A percentile compares a stretch with the other conserved stretches of the same genome.
phyloP scores from a whole-genome alignment of 2,797 vertebrate genomes.

The Tadarida brasiliensis region DNA sequence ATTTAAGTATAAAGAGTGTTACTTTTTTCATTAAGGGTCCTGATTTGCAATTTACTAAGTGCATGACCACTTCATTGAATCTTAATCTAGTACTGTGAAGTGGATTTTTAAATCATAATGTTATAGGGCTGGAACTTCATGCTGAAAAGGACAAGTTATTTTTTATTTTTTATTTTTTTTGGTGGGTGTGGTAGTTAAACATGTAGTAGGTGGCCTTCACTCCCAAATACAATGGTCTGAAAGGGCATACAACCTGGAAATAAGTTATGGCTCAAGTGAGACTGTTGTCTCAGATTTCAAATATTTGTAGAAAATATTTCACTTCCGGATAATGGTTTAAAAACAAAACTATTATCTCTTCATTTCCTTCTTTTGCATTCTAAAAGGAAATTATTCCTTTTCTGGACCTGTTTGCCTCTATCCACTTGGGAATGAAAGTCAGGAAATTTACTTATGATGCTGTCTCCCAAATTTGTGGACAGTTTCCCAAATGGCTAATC shows the following conservation, averaged over 20 bases:
- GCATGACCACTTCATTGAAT: neutral
- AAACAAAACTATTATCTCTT: neutral
- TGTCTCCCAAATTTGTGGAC: conserved; percentile 47
- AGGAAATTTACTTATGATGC: conserved; percentile 6
- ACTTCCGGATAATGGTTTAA: neutral
- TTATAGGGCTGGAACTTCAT: neutral
- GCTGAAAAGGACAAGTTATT: neutral
- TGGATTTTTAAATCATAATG: neutral
- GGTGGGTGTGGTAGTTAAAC: neutral
- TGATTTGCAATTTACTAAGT: neutral
- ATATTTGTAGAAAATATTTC: conserved; percentile 2
- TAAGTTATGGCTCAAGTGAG: neutral
- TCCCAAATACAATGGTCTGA: neutral
- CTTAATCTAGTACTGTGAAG: neutral
- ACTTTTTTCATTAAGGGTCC: conserved; percentile 7
- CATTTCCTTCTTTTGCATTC: conserved; percentile 15
- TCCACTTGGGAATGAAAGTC: neutral
- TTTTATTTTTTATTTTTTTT: neutral
- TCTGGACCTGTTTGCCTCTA: neutral
- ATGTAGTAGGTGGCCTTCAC: neutral
- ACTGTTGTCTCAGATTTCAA: conserved; percentile 34
- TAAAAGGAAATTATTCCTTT: conserved; percentile 35
- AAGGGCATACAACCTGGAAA: neutral
- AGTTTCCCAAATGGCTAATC: conserved; percentile 51
- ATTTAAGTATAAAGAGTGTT: neutral